Base-by-base conservation (phyloP, 2,797 vertebrate genomes). In the Eulemur mongoz region DNA sequence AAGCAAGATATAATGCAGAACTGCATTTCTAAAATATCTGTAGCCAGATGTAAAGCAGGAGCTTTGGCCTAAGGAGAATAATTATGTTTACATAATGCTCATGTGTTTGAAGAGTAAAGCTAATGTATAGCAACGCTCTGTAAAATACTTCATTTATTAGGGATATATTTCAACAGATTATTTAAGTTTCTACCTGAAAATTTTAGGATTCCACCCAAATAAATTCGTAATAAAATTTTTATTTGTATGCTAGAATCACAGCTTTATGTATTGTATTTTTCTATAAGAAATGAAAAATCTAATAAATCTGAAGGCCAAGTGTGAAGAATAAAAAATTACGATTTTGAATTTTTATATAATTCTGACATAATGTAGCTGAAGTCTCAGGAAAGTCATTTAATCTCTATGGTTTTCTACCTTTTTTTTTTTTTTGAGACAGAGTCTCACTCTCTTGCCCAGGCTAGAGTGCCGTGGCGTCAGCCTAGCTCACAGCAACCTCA, bases 291-390 rank as follows among this genome's bases (percentile, higher is more conserved):
- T 72, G 0, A 11, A 81, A 82, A 78, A 59, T 76, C 7, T 72
- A 92, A 86, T 72, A 82, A 79, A 69, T 48, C 35, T 82, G 63
- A 95, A 70, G 70, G 27, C 17, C 83, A 93, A 83, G 23, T 61
- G 2, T 76, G 22, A 96, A 92, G 59, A 78, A 85, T 52, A 67
- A 87, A 92, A 92, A 85, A 5, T 30, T 22, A 59, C 17, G 7
- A 78, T 75, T 22, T 20, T 79, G 18, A 7, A 91, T 59, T 89
- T 92, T 92, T 48, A 73, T 75, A 14, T 76, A 84, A 15, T 90
- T 90, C 72, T 80, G 11, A 61, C 38, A 76, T 52, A 89, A 88
- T n/a, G 8, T 32, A 88, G 30, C 30, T 78, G 2, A 18, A 70
- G 84, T 69, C 30, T 94, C 32, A 61, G 45, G 89, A 59, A 81